Base-by-base conservation (phyloP, 2,797 vertebrate species). In the Silurus aristotelis region DNA sequence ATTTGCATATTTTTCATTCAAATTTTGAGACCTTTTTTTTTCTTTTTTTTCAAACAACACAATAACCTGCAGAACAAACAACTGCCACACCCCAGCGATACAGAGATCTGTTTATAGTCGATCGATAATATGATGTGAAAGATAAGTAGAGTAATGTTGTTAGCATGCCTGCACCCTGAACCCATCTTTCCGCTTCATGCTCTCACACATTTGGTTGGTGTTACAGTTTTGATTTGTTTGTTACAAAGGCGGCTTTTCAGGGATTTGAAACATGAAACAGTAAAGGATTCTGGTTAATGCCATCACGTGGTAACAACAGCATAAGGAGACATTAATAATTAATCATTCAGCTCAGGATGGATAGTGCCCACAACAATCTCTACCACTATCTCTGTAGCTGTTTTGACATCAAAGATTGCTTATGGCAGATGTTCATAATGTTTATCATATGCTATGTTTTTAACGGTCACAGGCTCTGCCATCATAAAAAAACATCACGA, bases 121-220 rank as follows among this genome's bases (percentile, higher is more conserved):
- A 38, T 71, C 80, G 58, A 17, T 71, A 82, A 82, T 82, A 68
- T 71, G 67, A 71, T 71, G n/a, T 82, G 66, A 71, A 60, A 58
- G 52, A 81, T 81, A 81, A 58, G 80, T 60, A 71, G 52, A 43
- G 52, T 71, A 71, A 70, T 71, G 52, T 15, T 6, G 52, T 82
- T 60, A 70, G 80, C 46, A 68, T 25, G 60, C 77, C 20, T n/a
- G 60, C 9, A n/a, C 55, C 27, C 15, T 22, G 58, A 38, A 14
- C 61, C 43, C 22, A 67, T 67, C n/a, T n/a, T 43, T 82, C 52
- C 22, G 25, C 48, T 52, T 22, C 38, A 2, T 46, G 60, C 20
- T 20, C 22, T 67, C 46, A 67, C 3, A 14, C 10, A 38, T 70
- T 15, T 56, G 66, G 9, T 38, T 70, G 38, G 80, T 55, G 56